Evolutionary conservation across 2,113 vertebrate species (phyloP).

Genomic region (Cisticola juncidis): DNA sequence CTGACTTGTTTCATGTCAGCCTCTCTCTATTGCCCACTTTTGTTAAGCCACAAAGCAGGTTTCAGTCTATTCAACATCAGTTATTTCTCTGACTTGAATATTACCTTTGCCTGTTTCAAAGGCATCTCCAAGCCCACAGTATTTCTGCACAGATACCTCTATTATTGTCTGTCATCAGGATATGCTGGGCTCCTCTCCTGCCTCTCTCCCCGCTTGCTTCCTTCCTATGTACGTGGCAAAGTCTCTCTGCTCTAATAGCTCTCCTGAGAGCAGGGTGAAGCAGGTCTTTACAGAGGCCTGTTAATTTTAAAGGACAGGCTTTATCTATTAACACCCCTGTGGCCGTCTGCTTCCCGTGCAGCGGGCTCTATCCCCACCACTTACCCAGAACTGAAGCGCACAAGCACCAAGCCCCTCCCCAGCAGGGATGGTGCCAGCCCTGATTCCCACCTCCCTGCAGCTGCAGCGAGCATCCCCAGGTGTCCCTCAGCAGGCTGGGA

Average conservation of each 20-base stretch:
- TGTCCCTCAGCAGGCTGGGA: not conserved
- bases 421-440: not conserved
- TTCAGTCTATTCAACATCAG: conserved; percentile 50
- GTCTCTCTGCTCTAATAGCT: conserved; percentile 71
- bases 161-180: conserved; percentile 47
- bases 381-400: not conserved
- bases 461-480: not conserved
- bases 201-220: not conserved
- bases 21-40: conserved; percentile 53
- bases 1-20: conserved; percentile 57
- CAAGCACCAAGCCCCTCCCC: not conserved
- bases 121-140: conserved; percentile 61
- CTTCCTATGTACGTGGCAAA: not conserved
- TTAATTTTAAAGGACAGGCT: conserved; percentile 74
- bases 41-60: conserved; percentile 63
- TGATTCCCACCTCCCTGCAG: not conserved
- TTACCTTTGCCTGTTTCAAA: conserved; percentile 62
- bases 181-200: not conserved
- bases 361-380: not conserved
- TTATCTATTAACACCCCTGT: conserved; percentile 10
- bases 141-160: conserved; percentile 49
- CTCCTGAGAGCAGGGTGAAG: conserved; percentile 68
- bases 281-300: conserved; percentile 67
- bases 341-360: not conserved
- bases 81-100: conserved; percentile 31